Evolutionary conservation across 2,888 invertebrate species (phyloP), one percentile per base, ranked within the genome.

Genomic region (Agonopterix subpropinquella): DNA sequence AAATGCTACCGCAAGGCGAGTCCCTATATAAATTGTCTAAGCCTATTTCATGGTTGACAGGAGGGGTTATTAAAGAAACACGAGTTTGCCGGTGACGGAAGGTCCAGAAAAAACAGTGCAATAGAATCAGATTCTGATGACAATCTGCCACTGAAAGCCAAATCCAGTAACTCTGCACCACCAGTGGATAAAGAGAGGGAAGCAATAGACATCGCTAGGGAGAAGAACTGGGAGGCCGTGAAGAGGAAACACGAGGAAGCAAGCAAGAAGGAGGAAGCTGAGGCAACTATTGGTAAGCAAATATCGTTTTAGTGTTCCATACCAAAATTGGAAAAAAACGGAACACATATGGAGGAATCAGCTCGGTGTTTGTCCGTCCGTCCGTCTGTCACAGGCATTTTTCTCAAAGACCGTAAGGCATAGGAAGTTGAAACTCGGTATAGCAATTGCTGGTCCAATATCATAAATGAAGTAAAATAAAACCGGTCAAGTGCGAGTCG

Each of bases 181-280:
- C 57, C 74, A 53, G 74, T 85, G 61, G 89, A 89, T 67, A 89
- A 88, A 62, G 86, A 89, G 57, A 82, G 84, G 61, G 85, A 82
- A 71, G 89, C 89, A 50, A 89, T 89, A 67, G 89, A 89, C 59
- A 81, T 88, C 70, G 89, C 89, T 64, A 80, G 89, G 62, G 89
- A 89, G 67, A 86, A 88, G 62, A 89, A 89, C 69, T 89, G 89
- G 89, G 89, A 89, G 68, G 89, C 89, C 11, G 89, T 89, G 0
- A 89, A 89, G 57, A 77, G 89, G 58, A 89, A 89, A 77, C 89
- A 89, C 62, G 89, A 89, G 64, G 89, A 88, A 76, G 89, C 89
- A 15, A 89, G 84, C 59, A 89, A 81, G 67, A 84, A 78, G 54
- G 89, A 86, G 57, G 86, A 89, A 65, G 73, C 80, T 50, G 88